Evolutionary conservation across 2,113 vertebrate genomes (phyloP).

Genomic region (Stegostoma tigrinum): DNA sequence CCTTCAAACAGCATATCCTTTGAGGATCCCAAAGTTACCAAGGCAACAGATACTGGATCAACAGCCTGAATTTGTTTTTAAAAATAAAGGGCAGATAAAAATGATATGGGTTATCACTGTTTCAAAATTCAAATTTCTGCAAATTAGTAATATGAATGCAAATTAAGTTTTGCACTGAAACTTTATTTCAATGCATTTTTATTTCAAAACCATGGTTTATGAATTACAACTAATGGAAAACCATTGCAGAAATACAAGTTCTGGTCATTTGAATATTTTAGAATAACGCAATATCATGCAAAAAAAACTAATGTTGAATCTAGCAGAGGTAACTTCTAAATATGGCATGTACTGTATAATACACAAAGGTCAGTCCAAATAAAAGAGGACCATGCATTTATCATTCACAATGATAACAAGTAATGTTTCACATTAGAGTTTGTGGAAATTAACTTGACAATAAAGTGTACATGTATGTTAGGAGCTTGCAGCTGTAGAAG

Average conservation of each 20-base stretch:
- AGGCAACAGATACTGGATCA: constrained; percentile 72
- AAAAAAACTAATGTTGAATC: neutral
- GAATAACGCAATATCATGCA: neutral
- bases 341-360: neutral
- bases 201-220: neutral
- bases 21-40: constrained; percentile 89
- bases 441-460: neutral
- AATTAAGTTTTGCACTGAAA: neutral
- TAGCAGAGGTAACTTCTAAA: neutral
- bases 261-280: neutral
- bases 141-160: neutral
- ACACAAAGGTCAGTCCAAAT: neutral
- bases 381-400: neutral
- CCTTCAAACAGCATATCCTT: constrained; percentile 89
- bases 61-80: constrained; percentile 56
- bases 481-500: neutral
- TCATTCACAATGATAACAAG: neutral
- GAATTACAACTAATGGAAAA: neutral
- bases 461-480: neutral
- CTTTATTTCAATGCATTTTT: constrained; percentile 8
- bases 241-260: neutral
- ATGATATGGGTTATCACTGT: neutral
- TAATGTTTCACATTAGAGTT: neutral
- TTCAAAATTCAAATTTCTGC: neutral
- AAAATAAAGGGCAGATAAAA: neutral